Percentiles rank a stretch among this genome's conserved stretches.
Evolutionary conservation across 2,797 vertebrate genomes (phyloP).

Genomic region (Picus viridis): DNA sequence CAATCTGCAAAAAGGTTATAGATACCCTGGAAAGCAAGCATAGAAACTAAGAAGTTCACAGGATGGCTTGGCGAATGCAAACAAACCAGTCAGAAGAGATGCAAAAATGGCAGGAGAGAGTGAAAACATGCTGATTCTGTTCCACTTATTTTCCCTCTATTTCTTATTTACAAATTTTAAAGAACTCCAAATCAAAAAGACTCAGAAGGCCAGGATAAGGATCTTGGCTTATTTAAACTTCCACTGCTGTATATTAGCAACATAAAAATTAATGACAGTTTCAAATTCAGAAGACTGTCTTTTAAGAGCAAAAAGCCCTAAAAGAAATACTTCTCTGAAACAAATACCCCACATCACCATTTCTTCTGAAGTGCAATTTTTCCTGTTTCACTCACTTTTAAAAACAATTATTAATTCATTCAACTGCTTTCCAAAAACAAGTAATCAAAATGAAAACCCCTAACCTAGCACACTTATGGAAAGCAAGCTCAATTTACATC

Average conservation of each 20-base stretch:
- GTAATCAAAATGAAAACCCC: background rate
- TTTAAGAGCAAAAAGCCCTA: background rate
- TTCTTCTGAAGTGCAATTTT: background rate
- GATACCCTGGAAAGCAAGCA: background rate
- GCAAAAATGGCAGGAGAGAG: background rate
- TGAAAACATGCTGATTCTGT: background rate
- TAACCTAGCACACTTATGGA: background rate
- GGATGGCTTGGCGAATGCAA: background rate
- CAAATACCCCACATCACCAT: background rate
- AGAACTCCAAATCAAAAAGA: background rate
- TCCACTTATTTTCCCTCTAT: background rate
- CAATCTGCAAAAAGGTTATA: background rate
- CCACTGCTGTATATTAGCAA: background rate
- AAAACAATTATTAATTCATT: background rate
- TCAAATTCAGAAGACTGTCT: background rate
- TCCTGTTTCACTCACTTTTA: background rate
- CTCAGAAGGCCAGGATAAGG: background rate
- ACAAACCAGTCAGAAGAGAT: background rate
- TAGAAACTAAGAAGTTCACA: background rate
- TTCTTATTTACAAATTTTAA: background rate
- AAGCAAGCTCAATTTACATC: background rate
- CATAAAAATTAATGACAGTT: background rate
- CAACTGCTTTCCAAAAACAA: background rate
- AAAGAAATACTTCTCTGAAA: background rate
- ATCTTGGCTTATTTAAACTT: background rate